phyloP scores from a whole-genome alignment of 1,140 invertebrate species.

The Drosophila virilis region DNA sequence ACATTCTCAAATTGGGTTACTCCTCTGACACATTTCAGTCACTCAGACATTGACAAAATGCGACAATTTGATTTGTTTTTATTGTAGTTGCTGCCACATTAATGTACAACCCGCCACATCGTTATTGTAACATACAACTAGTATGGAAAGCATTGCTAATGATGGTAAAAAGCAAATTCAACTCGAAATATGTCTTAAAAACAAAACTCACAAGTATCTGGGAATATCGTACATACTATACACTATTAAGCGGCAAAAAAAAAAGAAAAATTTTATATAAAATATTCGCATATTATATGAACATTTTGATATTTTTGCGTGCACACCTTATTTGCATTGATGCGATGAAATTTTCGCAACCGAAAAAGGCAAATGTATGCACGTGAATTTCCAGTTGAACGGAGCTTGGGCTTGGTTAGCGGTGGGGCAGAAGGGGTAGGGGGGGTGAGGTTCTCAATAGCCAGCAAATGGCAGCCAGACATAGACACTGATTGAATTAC shows the following conservation, averaged over 20 bases:
- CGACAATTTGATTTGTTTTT: not conserved
- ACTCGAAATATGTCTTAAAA: constrained; percentile 2
- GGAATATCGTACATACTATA: not conserved
- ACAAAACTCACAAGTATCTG: constrained; percentile 5
- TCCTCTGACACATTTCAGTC: not conserved
- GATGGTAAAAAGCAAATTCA: not conserved
- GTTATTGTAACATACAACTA: not conserved
- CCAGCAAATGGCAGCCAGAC: constrained; percentile 71
- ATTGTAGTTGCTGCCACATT: not conserved
- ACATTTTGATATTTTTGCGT: constrained; percentile 50
- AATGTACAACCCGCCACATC: not conserved
- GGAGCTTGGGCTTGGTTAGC: constrained; percentile 47
- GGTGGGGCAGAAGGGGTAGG: too few relatives aligned
- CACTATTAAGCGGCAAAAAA: constrained; percentile 13
- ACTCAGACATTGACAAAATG: not conserved
- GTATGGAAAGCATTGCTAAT: not conserved
- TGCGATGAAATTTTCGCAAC: constrained; percentile 46
- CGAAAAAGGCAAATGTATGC: constrained; percentile 53
- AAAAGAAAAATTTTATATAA: constrained; percentile 39
- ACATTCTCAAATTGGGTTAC: not conserved
- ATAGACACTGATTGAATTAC: constrained; percentile 83
- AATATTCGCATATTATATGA: constrained; percentile 67
- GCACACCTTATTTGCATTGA: constrained; percentile 77
- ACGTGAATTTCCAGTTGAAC: constrained; percentile 72
- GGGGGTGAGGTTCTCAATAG: constrained; percentile 50